phyloP scores from a whole-genome alignment of 2,888 invertebrate genomes.

The Eupithecia insigniata region DNA sequence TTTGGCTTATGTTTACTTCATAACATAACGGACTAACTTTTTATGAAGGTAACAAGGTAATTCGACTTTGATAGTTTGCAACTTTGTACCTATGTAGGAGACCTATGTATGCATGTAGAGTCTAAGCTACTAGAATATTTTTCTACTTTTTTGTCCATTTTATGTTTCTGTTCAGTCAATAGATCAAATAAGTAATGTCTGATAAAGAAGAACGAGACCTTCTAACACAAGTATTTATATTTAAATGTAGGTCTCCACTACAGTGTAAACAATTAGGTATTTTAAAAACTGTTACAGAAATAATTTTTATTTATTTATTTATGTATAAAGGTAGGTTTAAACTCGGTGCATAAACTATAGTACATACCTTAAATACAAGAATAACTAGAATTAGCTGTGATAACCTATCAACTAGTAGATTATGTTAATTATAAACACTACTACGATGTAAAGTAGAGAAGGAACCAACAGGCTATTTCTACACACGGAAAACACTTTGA shows the following conservation, averaged over 20 bases:
- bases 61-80: background rate
- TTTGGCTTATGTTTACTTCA: background rate
- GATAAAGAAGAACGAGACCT: no score
- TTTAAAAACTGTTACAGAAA: no score
- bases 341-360: background rate
- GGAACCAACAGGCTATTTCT: conserved; percentile 36
- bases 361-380: background rate
- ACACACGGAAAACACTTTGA: conserved; percentile 41
- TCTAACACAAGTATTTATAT: no score
- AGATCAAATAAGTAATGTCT: no score
- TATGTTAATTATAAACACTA: conserved; percentile 38
- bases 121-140: no score
- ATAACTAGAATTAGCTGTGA: conserved; percentile 16
- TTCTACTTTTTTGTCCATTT: no score
- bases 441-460: conserved; percentile 26
- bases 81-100: background rate
- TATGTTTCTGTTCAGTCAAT: no score
- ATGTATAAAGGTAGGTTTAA: no score
- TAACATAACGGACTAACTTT: background rate
- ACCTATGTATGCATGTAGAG: no score
- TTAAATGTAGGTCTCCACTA: no score
- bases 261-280: no score
- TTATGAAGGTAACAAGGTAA: background rate
- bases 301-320: no score
- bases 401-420: conserved; percentile 35